Evolutionary conservation across 1,140 invertebrate genomes (phyloP), one percentile per base, ranked within the genome.

Genomic region (Meloidogyne floridensis): DNA sequence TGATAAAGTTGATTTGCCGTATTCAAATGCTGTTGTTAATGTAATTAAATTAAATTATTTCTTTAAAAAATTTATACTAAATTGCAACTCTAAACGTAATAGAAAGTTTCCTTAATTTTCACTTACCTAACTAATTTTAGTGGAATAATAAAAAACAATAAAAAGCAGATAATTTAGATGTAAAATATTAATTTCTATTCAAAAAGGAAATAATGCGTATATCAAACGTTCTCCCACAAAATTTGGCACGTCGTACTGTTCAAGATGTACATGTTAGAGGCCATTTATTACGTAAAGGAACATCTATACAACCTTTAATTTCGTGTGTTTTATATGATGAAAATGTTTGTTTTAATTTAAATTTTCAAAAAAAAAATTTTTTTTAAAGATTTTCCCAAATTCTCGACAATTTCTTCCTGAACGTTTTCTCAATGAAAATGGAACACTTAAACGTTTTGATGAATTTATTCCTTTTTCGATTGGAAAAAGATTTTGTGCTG

Each of bases 401-500:
- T 95, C 95, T 0, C 93, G 94, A 87, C 92, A 93, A 84, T 96
- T 96, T 91, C 92, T 93, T 47, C 95, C 95, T 0, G 92, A 92
- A 71, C 91, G 95, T 51, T 96, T 96, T 91, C 91, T 96, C 72
- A 93, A 93, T 73, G 91, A 93, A 1, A 93, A 94, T 84, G 94
- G 94, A 32, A 51, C 75, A 42, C 93, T 96, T n/a, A 91, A 91
- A 65, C 94, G 94, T 77, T 95, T 95, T 0, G 94, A 95, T 84
- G 95, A 92, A 90, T 96, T 96, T 90, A 94, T 96, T 91, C 95
- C 95, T 0, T 96, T 96, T 89, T 95, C 69, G 53, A 94, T 95
- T 1, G 95, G 91, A 6, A 87, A 87, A 76, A 92, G 95, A 18
- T 95, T 95, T 93, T 97, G 95, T 87, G 91, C 97, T 9, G 84